Base-by-base conservation (phyloP, 2,888 invertebrate genomes). In the Oscheius sp. region DNA sequence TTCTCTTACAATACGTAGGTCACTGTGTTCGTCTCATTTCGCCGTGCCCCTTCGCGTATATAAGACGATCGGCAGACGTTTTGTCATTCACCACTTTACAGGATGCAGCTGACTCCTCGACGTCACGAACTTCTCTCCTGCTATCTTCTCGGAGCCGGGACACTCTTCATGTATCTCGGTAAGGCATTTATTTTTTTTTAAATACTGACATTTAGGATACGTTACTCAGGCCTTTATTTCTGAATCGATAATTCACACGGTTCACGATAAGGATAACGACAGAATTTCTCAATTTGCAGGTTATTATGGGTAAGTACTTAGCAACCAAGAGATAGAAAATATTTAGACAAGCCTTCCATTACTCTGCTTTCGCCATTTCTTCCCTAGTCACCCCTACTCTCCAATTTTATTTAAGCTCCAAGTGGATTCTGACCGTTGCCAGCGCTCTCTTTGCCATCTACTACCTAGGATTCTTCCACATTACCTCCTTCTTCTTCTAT, bases 401-500 rank as follows among this genome's bases (percentile, higher is more conserved):
- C 24, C 75, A 73, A 54, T 66, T 70, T 56, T 75, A 71, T 22
- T 64, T 73, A 9, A 57, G 66, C 12, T 64, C 65, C 41, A 75
- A 73, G 67, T 75, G 75, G 75, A 68, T 75, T 64, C 70, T 75
- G 41, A 70, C 72, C 26, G 63, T 70, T 32, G 71, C 75, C 28
- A 68, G 71, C 14, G 32, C 67, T 6, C 65, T 75, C 9, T 75
- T 75, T 51, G 73, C 73, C 32, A 54, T 70, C 59, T 75, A 73
- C 54, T 75, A 73, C 57, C 61, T 75, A 8, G 75, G 75, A 22
- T 75, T 73, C 67, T 70, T 73, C 61, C 68, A 70, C n/a, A 59
- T 75, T 49, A 75, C 73, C 67, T 56, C 54, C 41, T 75, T 68
- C 61, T 75, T 70, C 61, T 75, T 75, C 66, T 75, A 75, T 50